These are phyloP conservation scores for Narcine bancroftii DNA, from an alignment of 2,113 vertebrate species.

Conservation along the genomic window DNA sequence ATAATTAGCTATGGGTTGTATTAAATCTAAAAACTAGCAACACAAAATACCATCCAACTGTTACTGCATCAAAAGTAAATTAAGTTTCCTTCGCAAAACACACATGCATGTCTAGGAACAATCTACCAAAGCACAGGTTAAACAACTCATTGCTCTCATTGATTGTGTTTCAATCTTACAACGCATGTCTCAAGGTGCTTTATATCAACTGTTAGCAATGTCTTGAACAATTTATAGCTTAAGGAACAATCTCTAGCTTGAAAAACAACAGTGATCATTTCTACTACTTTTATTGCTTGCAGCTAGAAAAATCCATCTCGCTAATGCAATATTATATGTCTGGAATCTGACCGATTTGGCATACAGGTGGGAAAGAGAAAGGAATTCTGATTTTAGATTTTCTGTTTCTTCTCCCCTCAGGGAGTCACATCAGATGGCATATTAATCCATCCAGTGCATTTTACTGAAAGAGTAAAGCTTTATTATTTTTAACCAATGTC, in stretches of 20 bases:
- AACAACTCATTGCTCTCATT: slow-evolving; percentile 22
- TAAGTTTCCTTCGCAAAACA: neutral
- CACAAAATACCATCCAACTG: neutral
- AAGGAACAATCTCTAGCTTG: slow-evolving; percentile 12
- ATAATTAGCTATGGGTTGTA: neutral
- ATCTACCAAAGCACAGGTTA: slow-evolving; percentile 12
- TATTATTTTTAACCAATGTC: neutral
- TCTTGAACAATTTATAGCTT: slow-evolving; percentile 26
- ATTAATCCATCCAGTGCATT: neutral
- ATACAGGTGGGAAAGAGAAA: neutral
- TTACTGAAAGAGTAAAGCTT: neutral
- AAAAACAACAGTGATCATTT: slow-evolving; percentile 20
- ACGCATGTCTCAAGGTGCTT: neutral
- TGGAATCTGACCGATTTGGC: neutral
- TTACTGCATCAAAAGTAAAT: neutral
- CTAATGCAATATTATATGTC: slow-evolving; percentile 26
- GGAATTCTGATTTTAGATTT: slow-evolving; percentile 13
- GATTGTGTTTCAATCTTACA: neutral
- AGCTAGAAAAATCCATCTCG: slow-evolving; percentile 26
- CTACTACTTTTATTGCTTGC: neutral
- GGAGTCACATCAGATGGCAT: neutral
- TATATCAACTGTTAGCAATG: slow-evolving; percentile 21
- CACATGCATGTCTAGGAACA: neutral
- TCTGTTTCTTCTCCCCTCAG: neutral
- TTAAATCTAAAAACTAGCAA: neutral